These are phyloP conservation scores for Setipinna tenuifilis DNA, from an alignment of 2,797 vertebrate species.

Conservation along the genomic window DNA sequence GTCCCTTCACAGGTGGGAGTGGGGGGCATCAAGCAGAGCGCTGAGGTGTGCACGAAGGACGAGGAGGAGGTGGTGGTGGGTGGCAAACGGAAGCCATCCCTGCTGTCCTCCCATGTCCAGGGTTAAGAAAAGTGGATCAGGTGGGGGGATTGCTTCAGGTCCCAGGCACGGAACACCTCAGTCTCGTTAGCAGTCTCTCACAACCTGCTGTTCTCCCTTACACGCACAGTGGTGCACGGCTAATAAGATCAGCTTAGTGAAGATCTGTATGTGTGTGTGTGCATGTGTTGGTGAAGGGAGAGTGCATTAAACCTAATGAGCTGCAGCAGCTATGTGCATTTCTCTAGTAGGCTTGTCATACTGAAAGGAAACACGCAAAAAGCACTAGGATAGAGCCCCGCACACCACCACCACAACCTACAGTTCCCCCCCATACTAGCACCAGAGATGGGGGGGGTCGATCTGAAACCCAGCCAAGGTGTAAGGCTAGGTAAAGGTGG, in stretches of 20 bases:
- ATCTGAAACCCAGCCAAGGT: not conserved
- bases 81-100: not conserved
- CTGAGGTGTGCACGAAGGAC: not conserved
- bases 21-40: not conserved
- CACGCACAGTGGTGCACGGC: constrained; percentile 62
- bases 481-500: not conserved
- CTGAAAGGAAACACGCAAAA: not conserved
- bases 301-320: not conserved
- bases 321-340: not conserved
- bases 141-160: not conserved
- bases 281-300: constrained; percentile 11
- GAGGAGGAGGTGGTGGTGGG: not conserved
- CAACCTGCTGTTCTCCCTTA: constrained; percentile 37
- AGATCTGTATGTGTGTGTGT: constrained; percentile 61
- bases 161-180: not conserved
- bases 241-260: constrained; percentile 77
- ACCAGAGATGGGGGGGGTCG: too few relatives aligned
- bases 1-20: constrained; percentile 42
- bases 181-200: not conserved
- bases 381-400: not conserved
- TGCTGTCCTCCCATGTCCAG: not conserved
- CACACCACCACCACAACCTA: not conserved
- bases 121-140: not conserved
- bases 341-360: not conserved
- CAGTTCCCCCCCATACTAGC: not conserved